Percentiles rank a stretch among this genome's conserved stretches.
Evolutionary conservation across 2,797 vertebrate genomes (phyloP).

Genomic region (Manis javanica): DNA sequence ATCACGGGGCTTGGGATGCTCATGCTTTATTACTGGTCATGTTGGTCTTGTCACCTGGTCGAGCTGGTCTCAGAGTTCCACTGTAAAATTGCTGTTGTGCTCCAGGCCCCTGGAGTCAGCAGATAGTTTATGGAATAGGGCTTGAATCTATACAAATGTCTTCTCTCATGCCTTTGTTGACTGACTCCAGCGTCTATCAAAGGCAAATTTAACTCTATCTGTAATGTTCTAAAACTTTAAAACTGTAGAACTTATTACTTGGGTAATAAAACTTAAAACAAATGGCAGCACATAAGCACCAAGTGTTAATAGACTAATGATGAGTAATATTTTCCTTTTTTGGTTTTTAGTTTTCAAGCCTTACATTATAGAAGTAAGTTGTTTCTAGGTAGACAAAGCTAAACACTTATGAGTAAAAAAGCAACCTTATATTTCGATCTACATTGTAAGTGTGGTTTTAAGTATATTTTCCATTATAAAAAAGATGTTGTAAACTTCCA

Average conservation of each 20-base stretch:
- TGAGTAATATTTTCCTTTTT: background rate
- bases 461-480: background rate
- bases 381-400: background rate
- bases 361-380: background rate
- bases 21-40: background rate
- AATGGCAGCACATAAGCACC: background rate
- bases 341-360: background rate
- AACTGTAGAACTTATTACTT: background rate
- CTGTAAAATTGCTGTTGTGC: background rate
- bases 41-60: background rate
- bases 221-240: background rate
- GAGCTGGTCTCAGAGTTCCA: background rate
- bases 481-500: background rate
- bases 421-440: background rate
- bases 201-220: background rate
- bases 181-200: background rate
- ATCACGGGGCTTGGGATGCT: background rate
- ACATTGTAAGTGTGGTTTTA: background rate
- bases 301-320: background rate
- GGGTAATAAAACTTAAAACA: background rate
- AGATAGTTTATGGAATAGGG: background rate
- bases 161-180: background rate
- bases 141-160: background rate
- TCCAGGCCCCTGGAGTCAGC: background rate
- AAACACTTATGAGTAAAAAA: background rate